These are phyloP conservation scores for Mimas tiliae DNA, from an alignment of 2,888 invertebrate genomes.

Conservation along the genomic window DNA sequence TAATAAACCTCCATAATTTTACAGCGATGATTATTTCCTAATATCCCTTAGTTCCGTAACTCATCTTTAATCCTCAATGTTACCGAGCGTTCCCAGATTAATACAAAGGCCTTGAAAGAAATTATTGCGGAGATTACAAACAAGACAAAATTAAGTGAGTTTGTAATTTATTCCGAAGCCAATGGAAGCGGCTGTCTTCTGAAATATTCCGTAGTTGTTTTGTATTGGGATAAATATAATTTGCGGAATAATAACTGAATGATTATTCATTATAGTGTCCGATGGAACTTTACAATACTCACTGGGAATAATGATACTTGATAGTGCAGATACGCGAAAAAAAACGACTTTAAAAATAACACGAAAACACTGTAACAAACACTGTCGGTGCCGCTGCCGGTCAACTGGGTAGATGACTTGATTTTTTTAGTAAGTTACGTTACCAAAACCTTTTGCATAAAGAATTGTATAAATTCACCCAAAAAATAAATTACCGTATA, in stretches of 20 bases:
- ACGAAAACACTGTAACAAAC: too few relatives aligned
- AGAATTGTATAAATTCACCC: too few relatives aligned
- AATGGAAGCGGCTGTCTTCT: slow-evolving; percentile 53
- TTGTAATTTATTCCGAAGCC: slow-evolving; percentile 62
- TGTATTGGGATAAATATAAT: slow-evolving; percentile 56
- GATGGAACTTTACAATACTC: neutral
- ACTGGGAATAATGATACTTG: neutral
- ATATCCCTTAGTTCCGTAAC: slow-evolving; percentile 50
- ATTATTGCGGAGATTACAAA: slow-evolving; percentile 64
- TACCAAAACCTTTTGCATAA: too few relatives aligned
- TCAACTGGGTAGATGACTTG: too few relatives aligned
- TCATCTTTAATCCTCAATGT: slow-evolving; percentile 52
- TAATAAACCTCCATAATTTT: slow-evolving; percentile 29
- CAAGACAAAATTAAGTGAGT: slow-evolving; percentile 64
- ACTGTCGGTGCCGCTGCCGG: too few relatives aligned
- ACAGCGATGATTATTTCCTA: slow-evolving; percentile 48
- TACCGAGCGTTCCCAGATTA: slow-evolving; percentile 52
- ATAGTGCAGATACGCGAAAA: neutral
- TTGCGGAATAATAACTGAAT: slow-evolving; percentile 51
- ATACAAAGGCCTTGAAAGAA: slow-evolving; percentile 61
- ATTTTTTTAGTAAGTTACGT: too few relatives aligned
- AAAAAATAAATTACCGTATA: too few relatives aligned
- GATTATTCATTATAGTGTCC: slow-evolving; percentile 47
- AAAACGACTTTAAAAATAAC: neutral
- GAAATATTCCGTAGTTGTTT: slow-evolving; percentile 59